These are phyloP conservation scores for Zenarchopterus dispar DNA, from an alignment of 2,797 vertebrate genomes.

Conservation along the genomic window DNA sequence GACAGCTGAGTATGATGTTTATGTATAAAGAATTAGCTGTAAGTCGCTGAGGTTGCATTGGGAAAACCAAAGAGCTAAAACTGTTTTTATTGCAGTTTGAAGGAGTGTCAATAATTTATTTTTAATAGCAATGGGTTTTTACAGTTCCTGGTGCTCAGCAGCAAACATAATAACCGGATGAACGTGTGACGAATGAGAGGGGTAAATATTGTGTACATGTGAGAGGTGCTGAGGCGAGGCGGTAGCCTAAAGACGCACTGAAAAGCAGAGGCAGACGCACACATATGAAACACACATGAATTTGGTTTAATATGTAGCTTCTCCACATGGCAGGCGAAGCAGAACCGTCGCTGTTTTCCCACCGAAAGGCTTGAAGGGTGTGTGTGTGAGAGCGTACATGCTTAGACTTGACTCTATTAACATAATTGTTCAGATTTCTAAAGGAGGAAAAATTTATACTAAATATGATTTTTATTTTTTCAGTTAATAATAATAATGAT, in stretches of 20 bases:
- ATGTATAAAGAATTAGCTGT: constrained; percentile 17
- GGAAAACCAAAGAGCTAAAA: not conserved
- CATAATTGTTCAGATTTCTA: constrained; percentile 75
- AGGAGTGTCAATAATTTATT: constrained; percentile 44
- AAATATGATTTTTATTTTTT: constrained; percentile 30
- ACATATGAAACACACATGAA: constrained; percentile 47
- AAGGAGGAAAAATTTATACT: constrained; percentile 50
- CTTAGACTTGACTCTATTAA: constrained; percentile 66
- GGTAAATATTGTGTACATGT: constrained; percentile 73
- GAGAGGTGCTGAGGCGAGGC: constrained; percentile 66
- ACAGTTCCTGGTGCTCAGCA: constrained; percentile 28
- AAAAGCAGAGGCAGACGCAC: constrained; percentile 33
- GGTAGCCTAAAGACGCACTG: constrained; percentile 70
- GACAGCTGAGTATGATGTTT: constrained; percentile 4
- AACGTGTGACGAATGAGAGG: constrained; percentile 57
- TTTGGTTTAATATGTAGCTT: constrained; percentile 81
- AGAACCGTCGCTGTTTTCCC: constrained; percentile 70
- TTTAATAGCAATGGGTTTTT: constrained; percentile 41
- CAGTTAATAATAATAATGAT: constrained; percentile 65
- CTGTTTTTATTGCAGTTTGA: constrained; percentile 4
- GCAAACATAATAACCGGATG: constrained; percentile 58
- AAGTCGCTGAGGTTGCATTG: not conserved
- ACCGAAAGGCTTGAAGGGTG: constrained; percentile 52
- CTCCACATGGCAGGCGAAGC: constrained; percentile 79
- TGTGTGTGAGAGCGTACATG: constrained; percentile 13